These are phyloP conservation scores for Tachina grossa DNA, from an alignment of 2,888 invertebrate species.

Conservation along the genomic window DNA sequence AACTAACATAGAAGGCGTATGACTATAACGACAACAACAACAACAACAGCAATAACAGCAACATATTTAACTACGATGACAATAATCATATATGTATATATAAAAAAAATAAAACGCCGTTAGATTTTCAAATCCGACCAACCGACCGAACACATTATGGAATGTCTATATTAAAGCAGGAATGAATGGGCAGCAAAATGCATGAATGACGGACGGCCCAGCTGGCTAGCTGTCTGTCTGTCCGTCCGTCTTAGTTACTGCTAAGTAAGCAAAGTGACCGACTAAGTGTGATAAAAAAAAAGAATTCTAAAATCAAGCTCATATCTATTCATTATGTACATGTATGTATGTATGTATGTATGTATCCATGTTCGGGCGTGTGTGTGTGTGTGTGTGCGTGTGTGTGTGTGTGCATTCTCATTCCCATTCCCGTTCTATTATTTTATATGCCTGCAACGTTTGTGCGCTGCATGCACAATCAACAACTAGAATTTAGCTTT, in stretches of 20 bases:
- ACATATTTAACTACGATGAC: constrained; percentile 43
- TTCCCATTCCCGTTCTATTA: constrained; percentile 66
- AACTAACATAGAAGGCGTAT: constrained; percentile 65
- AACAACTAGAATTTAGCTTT: constrained; percentile 43
- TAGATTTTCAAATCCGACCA: constrained; percentile 52
- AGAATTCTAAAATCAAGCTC: not conserved
- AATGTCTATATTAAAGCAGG: constrained; percentile 49
- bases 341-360: no score
- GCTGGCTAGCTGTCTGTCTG: not conserved
- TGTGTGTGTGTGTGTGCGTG: not conserved
- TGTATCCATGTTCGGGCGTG: no score
- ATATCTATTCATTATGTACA: not conserved
- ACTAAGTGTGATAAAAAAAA: constrained; percentile 53
- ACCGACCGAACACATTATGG: constrained; percentile 35
- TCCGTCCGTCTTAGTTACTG: not conserved
- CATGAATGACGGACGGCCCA: constrained; percentile 41
- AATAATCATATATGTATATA: constrained; percentile 48
- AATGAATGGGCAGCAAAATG: constrained; percentile 53
- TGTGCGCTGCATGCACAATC: constrained; percentile 44
- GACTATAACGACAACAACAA: constrained; percentile 32
- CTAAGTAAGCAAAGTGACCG: constrained; percentile 41
- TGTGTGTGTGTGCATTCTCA: no score
- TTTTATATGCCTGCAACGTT: constrained; percentile 50
- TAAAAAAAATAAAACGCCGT: constrained; percentile 46
- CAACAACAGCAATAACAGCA: constrained; percentile 18